These are phyloP conservation scores for Petromus typicus DNA, from an alignment of 2,113 vertebrate genomes.

Conservation along the genomic window DNA sequence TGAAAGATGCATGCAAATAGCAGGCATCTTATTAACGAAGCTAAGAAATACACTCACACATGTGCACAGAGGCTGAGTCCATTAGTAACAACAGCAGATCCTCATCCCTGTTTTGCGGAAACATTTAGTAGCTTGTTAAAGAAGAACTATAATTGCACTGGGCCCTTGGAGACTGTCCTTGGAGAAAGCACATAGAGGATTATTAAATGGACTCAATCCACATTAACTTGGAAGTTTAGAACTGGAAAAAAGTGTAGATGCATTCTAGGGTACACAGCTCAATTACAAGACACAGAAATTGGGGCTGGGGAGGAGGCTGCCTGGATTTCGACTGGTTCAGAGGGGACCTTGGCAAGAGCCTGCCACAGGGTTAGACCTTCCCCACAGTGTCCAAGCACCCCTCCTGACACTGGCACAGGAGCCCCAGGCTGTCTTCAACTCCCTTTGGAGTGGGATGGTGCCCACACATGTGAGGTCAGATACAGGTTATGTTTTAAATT, in stretches of 20 bases:
- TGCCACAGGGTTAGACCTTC: fast-evolving
- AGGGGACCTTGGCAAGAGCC: not conserved
- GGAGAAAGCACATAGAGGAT: not conserved
- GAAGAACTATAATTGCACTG: conserved; percentile 8
- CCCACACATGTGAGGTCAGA: not conserved
- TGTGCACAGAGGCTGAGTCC: not conserved
- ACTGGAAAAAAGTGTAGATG: not conserved
- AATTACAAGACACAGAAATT: not conserved
- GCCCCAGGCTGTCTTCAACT: not conserved
- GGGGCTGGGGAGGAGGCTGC: not conserved
- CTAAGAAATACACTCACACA: not conserved
- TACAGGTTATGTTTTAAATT: not conserved
- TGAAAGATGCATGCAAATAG: conserved; percentile 7
- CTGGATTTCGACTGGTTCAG: not conserved
- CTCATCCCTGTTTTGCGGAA: not conserved
- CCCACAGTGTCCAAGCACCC: fast-evolving
- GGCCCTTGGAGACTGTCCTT: not conserved
- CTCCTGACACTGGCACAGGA: not conserved
- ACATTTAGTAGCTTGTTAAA: not conserved
- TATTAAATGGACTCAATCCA: not conserved
- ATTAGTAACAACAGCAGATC: conserved; percentile 6
- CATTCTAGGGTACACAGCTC: not conserved
- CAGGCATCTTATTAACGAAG: not conserved
- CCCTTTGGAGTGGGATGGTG: not conserved
- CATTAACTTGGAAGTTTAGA: not conserved